phyloP scores from a whole-genome alignment of 2,113 vertebrate genomes.

The Sinocyclocheilus rhinocerous region DNA sequence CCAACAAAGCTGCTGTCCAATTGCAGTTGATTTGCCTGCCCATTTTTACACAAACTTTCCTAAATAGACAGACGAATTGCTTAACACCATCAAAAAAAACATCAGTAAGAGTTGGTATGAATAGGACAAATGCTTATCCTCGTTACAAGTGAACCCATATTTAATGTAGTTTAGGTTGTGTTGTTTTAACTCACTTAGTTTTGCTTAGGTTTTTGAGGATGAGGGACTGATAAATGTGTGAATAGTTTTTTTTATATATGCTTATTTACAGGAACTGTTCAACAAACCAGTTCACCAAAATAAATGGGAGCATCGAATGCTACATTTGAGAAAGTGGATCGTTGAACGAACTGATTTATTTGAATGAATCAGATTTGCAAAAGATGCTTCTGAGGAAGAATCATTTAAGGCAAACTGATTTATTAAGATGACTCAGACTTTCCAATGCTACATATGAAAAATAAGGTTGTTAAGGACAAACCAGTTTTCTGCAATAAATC shows the following conservation, averaged over 20 bases:
- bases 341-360: background rate
- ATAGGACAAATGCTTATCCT: background rate
- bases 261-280: background rate
- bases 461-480: no score
- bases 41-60: constrained; percentile 46
- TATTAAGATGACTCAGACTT: background rate
- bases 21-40: constrained; percentile 65
- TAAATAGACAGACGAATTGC: background rate
- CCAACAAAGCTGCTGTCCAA: constrained; percentile 68
- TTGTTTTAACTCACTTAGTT: no score
- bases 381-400: background rate
- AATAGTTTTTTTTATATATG: background rate
- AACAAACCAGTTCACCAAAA: background rate
- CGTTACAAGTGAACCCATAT: background rate
- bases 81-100: background rate
- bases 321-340: background rate
- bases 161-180: background rate
- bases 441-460: background rate
- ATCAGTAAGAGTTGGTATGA: background rate
- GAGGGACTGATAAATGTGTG: no score
- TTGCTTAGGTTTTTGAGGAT: no score
- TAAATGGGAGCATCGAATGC: background rate
- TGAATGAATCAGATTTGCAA: background rate
- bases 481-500: no score
- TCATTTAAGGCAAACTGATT: background rate